A percentile compares a stretch with the other conserved stretches of the same genome.
phyloP scores from a whole-genome alignment of 2,797 vertebrate genomes.

The Scleropages formosus region DNA sequence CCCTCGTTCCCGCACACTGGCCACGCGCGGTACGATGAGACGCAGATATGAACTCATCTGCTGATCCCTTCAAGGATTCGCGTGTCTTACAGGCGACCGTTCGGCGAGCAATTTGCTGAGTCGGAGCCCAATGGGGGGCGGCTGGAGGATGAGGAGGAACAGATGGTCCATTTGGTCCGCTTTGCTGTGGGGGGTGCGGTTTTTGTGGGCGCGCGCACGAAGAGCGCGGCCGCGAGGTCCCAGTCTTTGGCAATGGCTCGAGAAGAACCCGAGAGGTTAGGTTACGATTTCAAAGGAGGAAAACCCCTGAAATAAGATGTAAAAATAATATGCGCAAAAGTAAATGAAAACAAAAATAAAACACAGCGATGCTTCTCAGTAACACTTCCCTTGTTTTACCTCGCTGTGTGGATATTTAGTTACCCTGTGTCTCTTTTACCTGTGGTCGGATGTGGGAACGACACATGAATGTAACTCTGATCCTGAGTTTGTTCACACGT shows the following conservation, averaged over 20 bases:
- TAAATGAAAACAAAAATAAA: no score
- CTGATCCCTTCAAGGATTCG: slow-evolving; percentile 11
- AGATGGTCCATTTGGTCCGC: slow-evolving; percentile 77
- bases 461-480: no score
- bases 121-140: slow-evolving; percentile 69
- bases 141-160: slow-evolving; percentile 65
- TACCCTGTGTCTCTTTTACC: no score
- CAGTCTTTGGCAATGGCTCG: not conserved
- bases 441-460: no score
- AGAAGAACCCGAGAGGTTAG: no score
- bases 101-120: slow-evolving; percentile 65
- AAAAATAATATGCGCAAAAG: no score
- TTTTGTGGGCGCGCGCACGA: slow-evolving; percentile 12
- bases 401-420: not conserved
- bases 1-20: no score
- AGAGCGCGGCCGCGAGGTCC: not conserved
- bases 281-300: not conserved
- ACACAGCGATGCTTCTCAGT: no score
- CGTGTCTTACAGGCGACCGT: slow-evolving; percentile 19
- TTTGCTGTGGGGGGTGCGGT: slow-evolving; percentile 23
- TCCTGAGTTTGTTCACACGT: no score
- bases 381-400: not conserved
- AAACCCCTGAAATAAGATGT: not conserved
- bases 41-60: no score
- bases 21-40: no score